Evolutionary conservation across 1,140 invertebrate species (phyloP).

Genomic region (Parapsyche elsis): DNA sequence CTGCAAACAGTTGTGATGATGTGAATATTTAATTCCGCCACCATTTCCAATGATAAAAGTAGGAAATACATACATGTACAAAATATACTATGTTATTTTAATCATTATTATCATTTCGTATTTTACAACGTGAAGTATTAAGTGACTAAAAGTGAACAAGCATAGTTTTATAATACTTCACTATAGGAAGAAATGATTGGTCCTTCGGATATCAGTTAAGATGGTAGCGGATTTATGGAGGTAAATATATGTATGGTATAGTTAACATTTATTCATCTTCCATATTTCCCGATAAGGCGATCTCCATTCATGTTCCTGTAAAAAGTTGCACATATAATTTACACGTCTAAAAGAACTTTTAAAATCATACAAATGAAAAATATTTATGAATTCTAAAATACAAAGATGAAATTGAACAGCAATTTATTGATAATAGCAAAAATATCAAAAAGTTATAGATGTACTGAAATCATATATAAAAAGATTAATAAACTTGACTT

Average conservation of each 20-base stretch:
- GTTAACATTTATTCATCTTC: slow-evolving; percentile 32
- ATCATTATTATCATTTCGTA: slow-evolving; percentile 34
- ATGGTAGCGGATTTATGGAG: slow-evolving; percentile 26
- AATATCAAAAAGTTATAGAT: too few relatives aligned
- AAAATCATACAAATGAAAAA: neutral
- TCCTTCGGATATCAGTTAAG: slow-evolving; percentile 39
- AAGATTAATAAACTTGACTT: too few relatives aligned
- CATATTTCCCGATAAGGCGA: slow-evolving; percentile 26
- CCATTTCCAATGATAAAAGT: slow-evolving; percentile 1
- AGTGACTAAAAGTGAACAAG: slow-evolving; percentile 16
- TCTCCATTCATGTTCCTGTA: slow-evolving; percentile 40
- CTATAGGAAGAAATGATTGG: slow-evolving; percentile 39
- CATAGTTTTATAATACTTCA: slow-evolving; percentile 37
- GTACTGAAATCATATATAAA: too few relatives aligned
- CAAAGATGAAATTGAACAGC: neutral
- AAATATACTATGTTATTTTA: slow-evolving; percentile 28
- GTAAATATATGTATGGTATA: slow-evolving; percentile 23
- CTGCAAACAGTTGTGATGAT: slow-evolving; percentile 29
- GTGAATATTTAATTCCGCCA: slow-evolving; percentile 30
- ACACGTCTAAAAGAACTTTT: too few relatives aligned
- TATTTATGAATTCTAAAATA: neutral
- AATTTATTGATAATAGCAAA: neutral
- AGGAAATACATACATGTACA: slow-evolving; percentile 22
- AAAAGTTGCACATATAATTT: slow-evolving; percentile 6
- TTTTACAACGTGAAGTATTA: slow-evolving; percentile 22